A percentile compares a stretch with the other conserved stretches of the same genome.
Conservation (phyloP, 1,140 invertebrate species). For the Macrobrachium nipponense region DNA sequence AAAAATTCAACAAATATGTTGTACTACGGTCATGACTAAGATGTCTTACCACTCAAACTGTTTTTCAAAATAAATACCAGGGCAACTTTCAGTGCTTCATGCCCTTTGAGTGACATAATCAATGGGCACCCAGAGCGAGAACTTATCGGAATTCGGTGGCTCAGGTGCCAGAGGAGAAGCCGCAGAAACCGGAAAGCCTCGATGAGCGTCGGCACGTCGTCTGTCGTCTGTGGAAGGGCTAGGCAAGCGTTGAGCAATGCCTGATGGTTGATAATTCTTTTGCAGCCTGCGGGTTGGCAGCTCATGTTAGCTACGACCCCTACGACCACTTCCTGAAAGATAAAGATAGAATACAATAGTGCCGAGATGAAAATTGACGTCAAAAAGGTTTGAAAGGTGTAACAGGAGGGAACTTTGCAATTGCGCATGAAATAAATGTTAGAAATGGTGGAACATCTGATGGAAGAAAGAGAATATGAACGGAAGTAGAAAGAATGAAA, state of each 20-base stretch:
- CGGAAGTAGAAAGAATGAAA: no score
- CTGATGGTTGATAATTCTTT: constrained; percentile 32
- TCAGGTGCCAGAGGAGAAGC: constrained; percentile 53
- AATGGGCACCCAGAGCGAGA: constrained; percentile 33
- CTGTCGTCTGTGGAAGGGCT: constrained; percentile 37
- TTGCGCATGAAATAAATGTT: no score
- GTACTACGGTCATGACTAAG: not conserved
- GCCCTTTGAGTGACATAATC: constrained; percentile 37
- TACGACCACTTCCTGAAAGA: constrained; percentile 48
- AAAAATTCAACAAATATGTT: no score
- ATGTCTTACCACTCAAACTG: constrained; percentile 52
- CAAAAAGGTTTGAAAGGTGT: no score
- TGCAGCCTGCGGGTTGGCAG: constrained; percentile 49
- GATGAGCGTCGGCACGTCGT: constrained; percentile 57
- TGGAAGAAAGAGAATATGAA: no score
- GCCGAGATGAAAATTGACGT: no score
- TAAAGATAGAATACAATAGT: no score
- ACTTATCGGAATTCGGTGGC: constrained; percentile 21
- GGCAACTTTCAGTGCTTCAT: constrained; percentile 38
- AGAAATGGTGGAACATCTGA: no score
- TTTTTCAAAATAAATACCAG: constrained; percentile 48
- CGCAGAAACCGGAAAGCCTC: constrained; percentile 44
- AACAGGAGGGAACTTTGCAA: no score
- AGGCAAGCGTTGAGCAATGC: constrained; percentile 37
- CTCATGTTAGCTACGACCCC: constrained; percentile 58